Evolutionary conservation across 2,797 vertebrate genomes (phyloP).

Genomic region (Rhynchotus rufescens): DNA sequence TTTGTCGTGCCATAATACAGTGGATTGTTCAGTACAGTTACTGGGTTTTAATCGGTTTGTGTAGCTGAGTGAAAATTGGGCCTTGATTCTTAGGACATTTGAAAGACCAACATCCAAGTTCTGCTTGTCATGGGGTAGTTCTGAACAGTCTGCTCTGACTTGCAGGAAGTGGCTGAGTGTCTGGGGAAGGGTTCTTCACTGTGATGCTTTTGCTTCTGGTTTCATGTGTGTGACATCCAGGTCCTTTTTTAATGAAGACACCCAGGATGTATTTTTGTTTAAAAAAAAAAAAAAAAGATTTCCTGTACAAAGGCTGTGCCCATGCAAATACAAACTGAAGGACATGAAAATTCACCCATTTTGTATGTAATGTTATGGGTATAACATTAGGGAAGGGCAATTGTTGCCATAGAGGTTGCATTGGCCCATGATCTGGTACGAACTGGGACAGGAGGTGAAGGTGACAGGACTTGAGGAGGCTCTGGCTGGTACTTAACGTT

Average conservation of each 20-base stretch:
- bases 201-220: not conserved
- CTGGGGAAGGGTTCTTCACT: not conserved
- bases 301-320: not conserved
- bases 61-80: not conserved
- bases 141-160: not conserved
- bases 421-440: not conserved
- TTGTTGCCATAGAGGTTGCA: not conserved
- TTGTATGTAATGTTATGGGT: not conserved
- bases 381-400: not conserved
- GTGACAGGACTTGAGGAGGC: not conserved
- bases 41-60: not conserved
- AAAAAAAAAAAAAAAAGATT: not conserved
- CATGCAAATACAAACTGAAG: not conserved
- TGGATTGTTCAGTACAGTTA: not conserved
- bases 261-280: not conserved
- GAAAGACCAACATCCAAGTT: not conserved
- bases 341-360: not conserved
- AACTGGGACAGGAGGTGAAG: not conserved
- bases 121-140: not conserved
- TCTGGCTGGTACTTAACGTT: not conserved
- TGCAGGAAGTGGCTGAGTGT: not conserved
- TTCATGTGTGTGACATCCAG: fast-evolving
- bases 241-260: not conserved
- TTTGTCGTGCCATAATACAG: not conserved
- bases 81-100: not conserved